These are phyloP conservation scores for Halisarca cf. caerulea DNA, from an alignment of 37 sponge, comb jelly and placozoan species.

Conservation along the genomic window DNA sequence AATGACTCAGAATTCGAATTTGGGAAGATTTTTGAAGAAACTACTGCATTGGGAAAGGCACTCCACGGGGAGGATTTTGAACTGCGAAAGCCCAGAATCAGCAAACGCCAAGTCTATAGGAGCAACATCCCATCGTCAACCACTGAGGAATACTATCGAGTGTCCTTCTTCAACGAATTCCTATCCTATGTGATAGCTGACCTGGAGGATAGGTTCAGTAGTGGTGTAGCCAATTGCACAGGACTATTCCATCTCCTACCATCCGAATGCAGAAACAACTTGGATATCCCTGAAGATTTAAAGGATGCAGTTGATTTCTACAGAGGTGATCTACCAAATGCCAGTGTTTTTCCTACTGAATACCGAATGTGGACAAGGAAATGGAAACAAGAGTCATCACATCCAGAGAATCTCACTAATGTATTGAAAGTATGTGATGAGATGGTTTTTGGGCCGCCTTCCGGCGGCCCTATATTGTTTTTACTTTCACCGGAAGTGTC, in stretches of 20 bases:
- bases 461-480: too few relatives aligned
- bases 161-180: slow-evolving; percentile 38
- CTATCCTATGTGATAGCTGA: slow-evolving; percentile 31
- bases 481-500: too few relatives aligned
- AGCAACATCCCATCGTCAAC: slow-evolving; percentile 20
- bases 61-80: slow-evolving; percentile 29
- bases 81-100: slow-evolving; percentile 19
- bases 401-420: slow-evolving; percentile 10
- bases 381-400: slow-evolving; percentile 26
- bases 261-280: slow-evolving; percentile 10
- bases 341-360: slow-evolving; percentile 29
- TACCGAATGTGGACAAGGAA: slow-evolving; percentile 46
- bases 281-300: slow-evolving; percentile 18
- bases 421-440: slow-evolving; percentile 32
- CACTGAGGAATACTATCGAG: slow-evolving; percentile 49
- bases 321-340: slow-evolving; percentile 8
- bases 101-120: slow-evolving; percentile 27
- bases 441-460: slow-evolving; percentile 8
- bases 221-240: slow-evolving; percentile 1
- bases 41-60: slow-evolving; percentile 10
- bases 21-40: slow-evolving; percentile 24
- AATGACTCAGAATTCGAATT: slow-evolving; percentile 25
- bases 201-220: slow-evolving; percentile 45
- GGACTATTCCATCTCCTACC: slow-evolving; percentile 47
- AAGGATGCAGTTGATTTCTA: slow-evolving; percentile 22